A percentile compares a stretch with the other conserved stretches of the same genome.
Conservation (phyloP, 2,113 vertebrate species). For the Puntigrus tetrazona region DNA sequence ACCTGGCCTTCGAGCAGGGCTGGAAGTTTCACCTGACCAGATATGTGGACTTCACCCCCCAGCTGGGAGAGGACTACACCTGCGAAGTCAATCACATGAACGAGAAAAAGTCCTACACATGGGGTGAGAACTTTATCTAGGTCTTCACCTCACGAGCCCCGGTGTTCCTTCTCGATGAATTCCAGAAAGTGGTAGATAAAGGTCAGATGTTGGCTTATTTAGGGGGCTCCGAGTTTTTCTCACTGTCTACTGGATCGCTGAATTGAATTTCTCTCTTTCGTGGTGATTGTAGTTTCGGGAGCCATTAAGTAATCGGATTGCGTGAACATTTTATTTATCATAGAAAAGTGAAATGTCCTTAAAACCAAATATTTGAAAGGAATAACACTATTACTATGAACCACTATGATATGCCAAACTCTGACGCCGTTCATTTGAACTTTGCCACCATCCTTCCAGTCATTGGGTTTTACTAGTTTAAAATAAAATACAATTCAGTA, state of each 20-base stretch:
- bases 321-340: neutral
- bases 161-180: neutral
- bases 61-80: accelerated
- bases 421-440: too few species aligned
- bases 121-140: conserved; percentile 74
- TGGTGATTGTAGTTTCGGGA: neutral
- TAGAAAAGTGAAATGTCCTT: too few species aligned
- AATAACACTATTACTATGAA: neutral
- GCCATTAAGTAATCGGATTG: neutral
- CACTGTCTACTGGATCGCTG: neutral
- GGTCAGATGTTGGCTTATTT: neutral
- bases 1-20: conserved; percentile 80
- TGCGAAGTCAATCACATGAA: conserved; percentile 72
- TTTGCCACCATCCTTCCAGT: too few species aligned
- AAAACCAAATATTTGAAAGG: neutral
- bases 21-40: conserved; percentile 84
- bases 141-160: neutral
- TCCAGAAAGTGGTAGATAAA: neutral
- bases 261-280: neutral
- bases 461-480: too few species aligned
- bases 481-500: too few species aligned
- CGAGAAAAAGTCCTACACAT: accelerated
- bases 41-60: conserved; percentile 47
- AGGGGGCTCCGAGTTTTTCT: neutral
- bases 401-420: neutral